Conservation (phyloP, 2,113 vertebrate species). For the Scomber japonicus region DNA sequence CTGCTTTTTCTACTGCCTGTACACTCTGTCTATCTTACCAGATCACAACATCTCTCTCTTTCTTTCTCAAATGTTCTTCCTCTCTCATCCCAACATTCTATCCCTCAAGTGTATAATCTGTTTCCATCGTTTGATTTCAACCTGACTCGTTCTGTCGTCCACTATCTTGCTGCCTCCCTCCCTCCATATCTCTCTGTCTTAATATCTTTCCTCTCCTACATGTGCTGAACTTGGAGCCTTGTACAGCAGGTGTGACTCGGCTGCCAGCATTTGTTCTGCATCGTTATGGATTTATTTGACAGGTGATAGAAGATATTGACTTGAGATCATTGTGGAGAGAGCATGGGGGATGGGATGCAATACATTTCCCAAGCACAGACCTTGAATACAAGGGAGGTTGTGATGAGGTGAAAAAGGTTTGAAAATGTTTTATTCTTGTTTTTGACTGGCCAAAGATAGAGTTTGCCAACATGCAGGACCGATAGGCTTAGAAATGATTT, state of each 20-base stretch:
- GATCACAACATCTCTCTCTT: slow-evolving; percentile 9
- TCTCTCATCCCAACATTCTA: neutral
- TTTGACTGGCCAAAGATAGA: too few relatives aligned
- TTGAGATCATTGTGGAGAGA: too few relatives aligned
- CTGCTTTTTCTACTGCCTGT: slow-evolving; percentile 4
- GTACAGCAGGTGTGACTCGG: slow-evolving; percentile 1
- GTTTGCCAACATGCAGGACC: too few relatives aligned
- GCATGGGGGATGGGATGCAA: too few relatives aligned
- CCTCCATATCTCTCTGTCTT: neutral
- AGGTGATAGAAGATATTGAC: neutral
- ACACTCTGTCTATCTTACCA: neutral
- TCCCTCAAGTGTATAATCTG: slow-evolving; percentile 22
- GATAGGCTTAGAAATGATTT: too few relatives aligned
- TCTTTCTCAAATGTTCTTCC: slow-evolving; percentile 6
- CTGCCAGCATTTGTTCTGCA: slow-evolving; percentile 10
- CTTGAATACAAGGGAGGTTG: too few relatives aligned
- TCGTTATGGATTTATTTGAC: neutral
- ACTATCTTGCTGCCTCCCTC: neutral
- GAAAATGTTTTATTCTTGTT: too few relatives aligned
- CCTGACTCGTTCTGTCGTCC: slow-evolving; percentile 26
- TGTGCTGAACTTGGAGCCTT: slow-evolving; percentile 16
- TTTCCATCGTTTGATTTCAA: slow-evolving; percentile 39
- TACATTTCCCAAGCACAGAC: too few relatives aligned
- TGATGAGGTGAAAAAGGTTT: too few relatives aligned
- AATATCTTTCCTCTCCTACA: slow-evolving; percentile 1